Conservation (phyloP, 2,888 invertebrate species). For the Cheilosia grossa region DNA sequence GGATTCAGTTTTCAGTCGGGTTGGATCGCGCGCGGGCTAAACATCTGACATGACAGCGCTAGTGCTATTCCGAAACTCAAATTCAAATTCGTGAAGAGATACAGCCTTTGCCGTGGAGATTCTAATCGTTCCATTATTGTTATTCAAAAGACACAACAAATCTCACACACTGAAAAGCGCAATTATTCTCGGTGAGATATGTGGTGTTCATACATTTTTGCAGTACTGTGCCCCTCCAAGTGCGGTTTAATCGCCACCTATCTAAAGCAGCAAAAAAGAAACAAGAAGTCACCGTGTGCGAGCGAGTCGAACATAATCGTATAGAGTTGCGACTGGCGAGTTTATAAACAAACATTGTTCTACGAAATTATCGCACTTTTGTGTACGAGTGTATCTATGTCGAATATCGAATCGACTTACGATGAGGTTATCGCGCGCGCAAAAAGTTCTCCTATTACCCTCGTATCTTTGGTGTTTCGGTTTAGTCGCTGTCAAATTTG, state of each 20-base stretch:
- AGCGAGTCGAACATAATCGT: conserved; percentile 12
- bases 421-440: conserved; percentile 44
- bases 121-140: conserved; percentile 21
- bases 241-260: background rate
- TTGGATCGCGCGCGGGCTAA: conserved; percentile 69
- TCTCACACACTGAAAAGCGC: conserved; percentile 4
- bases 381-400: conserved; percentile 29
- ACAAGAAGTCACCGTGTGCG: background rate
- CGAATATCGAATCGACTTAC: conserved; percentile 46
- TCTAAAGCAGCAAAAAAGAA: background rate
- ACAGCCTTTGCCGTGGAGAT: conserved; percentile 5
- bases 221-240: conserved; percentile 13
- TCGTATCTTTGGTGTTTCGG: conserved; percentile 22
- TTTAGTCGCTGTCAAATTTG: conserved; percentile 26
- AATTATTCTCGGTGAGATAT: background rate
- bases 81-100: conserved; percentile 46
- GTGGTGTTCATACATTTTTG: conserved; percentile 13
- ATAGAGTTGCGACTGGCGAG: background rate
- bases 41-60: conserved; percentile 43
- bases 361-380: background rate
- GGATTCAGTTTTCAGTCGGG: conserved; percentile 47
- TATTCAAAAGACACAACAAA: conserved; percentile 46
- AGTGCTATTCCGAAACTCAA: conserved; percentile 25
- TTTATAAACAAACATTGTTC: conserved; percentile 11
- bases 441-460: background rate